A percentile compares a stretch with the other conserved stretches of the same genome.
Evolutionary conservation across 2,888 invertebrate genomes (phyloP).

Genomic region (Aphodius sticticus): DNA sequence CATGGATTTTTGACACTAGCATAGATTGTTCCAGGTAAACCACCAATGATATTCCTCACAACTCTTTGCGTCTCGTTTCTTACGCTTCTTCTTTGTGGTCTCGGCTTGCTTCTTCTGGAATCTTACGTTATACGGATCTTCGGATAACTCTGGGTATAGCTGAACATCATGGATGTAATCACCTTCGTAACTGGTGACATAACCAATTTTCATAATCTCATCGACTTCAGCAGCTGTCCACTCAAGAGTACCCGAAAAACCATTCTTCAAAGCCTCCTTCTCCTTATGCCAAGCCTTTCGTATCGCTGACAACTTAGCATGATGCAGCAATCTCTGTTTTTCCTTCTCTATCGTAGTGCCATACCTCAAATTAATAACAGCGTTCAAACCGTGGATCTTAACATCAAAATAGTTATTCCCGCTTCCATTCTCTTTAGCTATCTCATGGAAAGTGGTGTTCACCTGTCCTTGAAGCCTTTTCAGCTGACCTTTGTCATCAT

Average conservation of each 20-base stretch:
- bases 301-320: conserved; percentile 87
- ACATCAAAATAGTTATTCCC: conserved; percentile 84
- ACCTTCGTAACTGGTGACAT: conserved; percentile 86
- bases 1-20: conserved; percentile 51
- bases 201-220: conserved; percentile 86
- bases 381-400: conserved; percentile 89
- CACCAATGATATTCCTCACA: conserved; percentile 57
- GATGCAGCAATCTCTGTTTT: conserved; percentile 86
- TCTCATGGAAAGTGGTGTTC: conserved; percentile 91
- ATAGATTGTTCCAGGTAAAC: conserved; percentile 60
- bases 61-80: conserved; percentile 67
- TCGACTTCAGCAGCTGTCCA: conserved; percentile 91
- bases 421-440: conserved; percentile 72
- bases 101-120: conserved; percentile 84
- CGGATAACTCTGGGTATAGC: conserved; percentile 90
- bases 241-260: conserved; percentile 78
- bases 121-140: conserved; percentile 94
- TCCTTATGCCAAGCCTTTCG: conserved; percentile 94
- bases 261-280: conserved; percentile 81
- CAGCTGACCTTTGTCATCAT: conserved; percentile 87
- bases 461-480: conserved; percentile 90
- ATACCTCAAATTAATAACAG: conserved; percentile 88
- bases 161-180: conserved; percentile 92
- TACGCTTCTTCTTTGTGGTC: conserved; percentile 74
- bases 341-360: conserved; percentile 93